phyloP scores from a whole-genome alignment of 2,113 vertebrate genomes.

The Ancistrus triradiatus region DNA sequence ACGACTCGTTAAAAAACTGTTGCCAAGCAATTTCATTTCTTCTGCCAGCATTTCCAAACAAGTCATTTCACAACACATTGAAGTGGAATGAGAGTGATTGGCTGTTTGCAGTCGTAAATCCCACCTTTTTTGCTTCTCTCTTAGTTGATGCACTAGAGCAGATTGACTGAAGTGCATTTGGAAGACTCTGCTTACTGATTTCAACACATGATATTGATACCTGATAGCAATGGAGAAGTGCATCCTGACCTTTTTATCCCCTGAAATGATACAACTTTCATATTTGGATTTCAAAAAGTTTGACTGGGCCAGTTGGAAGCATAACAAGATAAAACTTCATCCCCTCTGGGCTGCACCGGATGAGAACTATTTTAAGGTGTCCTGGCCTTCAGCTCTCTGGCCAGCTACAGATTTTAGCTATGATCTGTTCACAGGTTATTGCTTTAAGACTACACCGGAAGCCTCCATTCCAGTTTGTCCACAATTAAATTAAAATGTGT shows the following conservation, averaged over 20 bases:
- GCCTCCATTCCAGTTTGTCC: no score
- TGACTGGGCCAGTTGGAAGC: not conserved
- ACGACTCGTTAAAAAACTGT: not conserved
- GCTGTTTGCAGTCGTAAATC: slow-evolving; percentile 21
- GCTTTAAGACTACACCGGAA: no score
- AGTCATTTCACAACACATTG: slow-evolving; percentile 27
- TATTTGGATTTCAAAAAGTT: not conserved
- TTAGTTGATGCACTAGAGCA: slow-evolving; percentile 10
- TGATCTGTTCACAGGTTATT: no score
- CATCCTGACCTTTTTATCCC: slow-evolving; percentile 10
- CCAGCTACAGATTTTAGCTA: no score
- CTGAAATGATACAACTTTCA: slow-evolving; percentile 17
- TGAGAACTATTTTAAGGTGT: slow-evolving; percentile 20
- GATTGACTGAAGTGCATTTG: slow-evolving; percentile 14
- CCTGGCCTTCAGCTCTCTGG: not conserved
- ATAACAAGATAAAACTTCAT: not conserved
- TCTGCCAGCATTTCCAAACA: slow-evolving; percentile 4
- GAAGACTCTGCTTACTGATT: not conserved
- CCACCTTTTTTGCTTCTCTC: slow-evolving; percentile 9
- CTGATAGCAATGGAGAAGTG: not conserved
- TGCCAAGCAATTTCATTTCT: slow-evolving; percentile 19
- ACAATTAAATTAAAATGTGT: no score
- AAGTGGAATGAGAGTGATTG: slow-evolving; percentile 10
- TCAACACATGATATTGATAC: slow-evolving; percentile 22
- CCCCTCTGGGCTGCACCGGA: not conserved